Evolutionary conservation across 2,888 invertebrate species (phyloP), one percentile per base, ranked within the genome.

Genomic region (Ecdyonurus torrentis): DNA sequence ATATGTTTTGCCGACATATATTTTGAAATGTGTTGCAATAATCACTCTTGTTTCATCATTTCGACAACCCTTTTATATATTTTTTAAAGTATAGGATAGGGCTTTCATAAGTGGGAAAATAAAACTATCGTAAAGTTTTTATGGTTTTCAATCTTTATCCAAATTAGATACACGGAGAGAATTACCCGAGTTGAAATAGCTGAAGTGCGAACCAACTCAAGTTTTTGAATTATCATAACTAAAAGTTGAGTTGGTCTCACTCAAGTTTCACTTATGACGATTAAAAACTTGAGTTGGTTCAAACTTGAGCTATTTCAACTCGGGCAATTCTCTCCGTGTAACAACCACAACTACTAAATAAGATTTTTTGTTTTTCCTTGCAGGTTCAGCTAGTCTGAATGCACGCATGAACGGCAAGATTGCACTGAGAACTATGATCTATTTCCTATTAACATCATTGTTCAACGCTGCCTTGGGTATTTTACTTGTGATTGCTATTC

Each of bases 391-490:
- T 10, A 89, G 90, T 72, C 76, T 92, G 23, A 91, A 91, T 71
- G 89, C 90, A 0, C 85, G 86, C 67, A 86, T 90, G 82, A 91
- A 91, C 75, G 90, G 91, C 0, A 86, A 84, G 73, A 90, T 91
- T 63, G 91, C 91, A 0, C 76, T 89, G n/a, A 78, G 90, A 61
- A 91, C 91, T 1, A 75, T 91, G 61, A 76, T 85, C 0, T 91
- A 90, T 72, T 91, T 91, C 72, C 82, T 91, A 52, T 72, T 84
- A 23, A 89, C 91, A 0, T 91, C 91, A 3, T 80, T 89, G 74
- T 81, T 90, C 67, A 90, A 90, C 70, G 89, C 91, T 0, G 79
- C 86, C 22, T 76, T 91, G 67, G 91, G 91, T 0, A 85, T 90
- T 50, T 71, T 83, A 18, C 74, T 91, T 68, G 90, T 86, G 0